Evolutionary conservation across 2,113 vertebrate genomes (phyloP).

Genomic region (Thamnaconus septentrionalis): DNA sequence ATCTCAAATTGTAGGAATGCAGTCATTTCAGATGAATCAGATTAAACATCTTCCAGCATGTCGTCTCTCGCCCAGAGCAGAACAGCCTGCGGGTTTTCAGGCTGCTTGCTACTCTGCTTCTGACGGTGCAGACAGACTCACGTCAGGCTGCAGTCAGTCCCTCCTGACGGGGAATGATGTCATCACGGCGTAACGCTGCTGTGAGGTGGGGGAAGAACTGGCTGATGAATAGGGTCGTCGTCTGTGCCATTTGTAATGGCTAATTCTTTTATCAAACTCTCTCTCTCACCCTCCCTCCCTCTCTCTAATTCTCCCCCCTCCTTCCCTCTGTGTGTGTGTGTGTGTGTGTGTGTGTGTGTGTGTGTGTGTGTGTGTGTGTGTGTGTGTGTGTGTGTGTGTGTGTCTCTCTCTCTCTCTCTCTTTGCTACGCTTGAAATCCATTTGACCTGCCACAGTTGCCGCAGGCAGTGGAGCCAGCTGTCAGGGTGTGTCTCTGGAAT

Average conservation of each 20-base stretch:
- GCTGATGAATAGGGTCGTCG: constrained; percentile 3
- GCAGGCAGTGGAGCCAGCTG: constrained; percentile 45
- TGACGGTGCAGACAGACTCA: constrained; percentile 13
- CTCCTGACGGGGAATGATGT: constrained; percentile 50
- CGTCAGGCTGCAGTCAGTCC: constrained; percentile 12
- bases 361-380: constrained; percentile 1
- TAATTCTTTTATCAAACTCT: background rate
- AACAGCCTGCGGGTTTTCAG: constrained; percentile 4
- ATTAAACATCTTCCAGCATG: constrained; percentile 39
- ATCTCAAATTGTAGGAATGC: constrained; percentile 51
- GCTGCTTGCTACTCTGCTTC: background rate
- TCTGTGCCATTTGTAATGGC: too few species aligned
- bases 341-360: constrained; percentile 1
- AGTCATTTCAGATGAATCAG: constrained; percentile 42
- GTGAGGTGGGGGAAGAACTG: background rate
- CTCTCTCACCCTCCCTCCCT: background rate
- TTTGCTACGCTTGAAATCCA: constrained; percentile 1
- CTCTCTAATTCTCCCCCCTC: too few species aligned
- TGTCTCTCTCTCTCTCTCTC: too few species aligned
- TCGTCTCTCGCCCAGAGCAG: constrained; percentile 17
- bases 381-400: constrained; percentile 1
- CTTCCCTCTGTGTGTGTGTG: background rate
- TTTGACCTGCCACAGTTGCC: constrained; percentile 29
- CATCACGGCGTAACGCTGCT: constrained; percentile 22
- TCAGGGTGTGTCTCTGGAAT: constrained; percentile 60